phyloP scores from a whole-genome alignment of 2,797 vertebrate species.

The Agapornis canus region DNA sequence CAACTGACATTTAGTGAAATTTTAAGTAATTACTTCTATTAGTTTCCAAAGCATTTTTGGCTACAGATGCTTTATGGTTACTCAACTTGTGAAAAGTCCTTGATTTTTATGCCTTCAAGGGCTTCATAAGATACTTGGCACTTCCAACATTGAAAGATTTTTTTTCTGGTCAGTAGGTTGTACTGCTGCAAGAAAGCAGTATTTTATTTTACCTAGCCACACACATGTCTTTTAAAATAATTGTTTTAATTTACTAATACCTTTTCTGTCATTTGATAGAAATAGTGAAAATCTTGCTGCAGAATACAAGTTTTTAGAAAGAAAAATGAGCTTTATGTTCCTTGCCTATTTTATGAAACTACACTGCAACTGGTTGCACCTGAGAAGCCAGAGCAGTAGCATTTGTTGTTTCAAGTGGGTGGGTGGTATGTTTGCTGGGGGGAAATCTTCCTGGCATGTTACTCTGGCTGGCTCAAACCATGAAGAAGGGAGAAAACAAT shows the following conservation, averaged over 20 bases:
- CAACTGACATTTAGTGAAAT: background rate
- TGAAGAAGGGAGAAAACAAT: background rate
- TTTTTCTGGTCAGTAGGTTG: background rate
- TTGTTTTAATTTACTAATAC: background rate
- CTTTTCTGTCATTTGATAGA: background rate
- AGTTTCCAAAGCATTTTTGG: background rate
- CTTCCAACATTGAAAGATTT: background rate
- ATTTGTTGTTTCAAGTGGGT: background rate
- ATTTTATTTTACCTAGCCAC: background rate
- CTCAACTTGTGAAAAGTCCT: background rate
- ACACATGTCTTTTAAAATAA: background rate
- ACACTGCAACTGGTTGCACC: background rate
- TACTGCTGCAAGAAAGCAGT: background rate
- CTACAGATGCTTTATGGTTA: background rate
- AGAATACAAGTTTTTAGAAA: background rate
- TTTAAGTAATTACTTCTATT: background rate
- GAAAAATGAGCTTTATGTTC: background rate
- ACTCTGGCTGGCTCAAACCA: background rate
- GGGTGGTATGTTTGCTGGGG: background rate
- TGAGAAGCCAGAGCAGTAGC: background rate
- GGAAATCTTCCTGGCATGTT: background rate
- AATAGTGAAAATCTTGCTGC: background rate
- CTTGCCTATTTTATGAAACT: background rate
- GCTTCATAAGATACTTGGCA: background rate
- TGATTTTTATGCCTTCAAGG: background rate